These are phyloP conservation scores for Chloromyia formosa DNA, from an alignment of 2,888 invertebrate genomes.

Conservation along the genomic window DNA sequence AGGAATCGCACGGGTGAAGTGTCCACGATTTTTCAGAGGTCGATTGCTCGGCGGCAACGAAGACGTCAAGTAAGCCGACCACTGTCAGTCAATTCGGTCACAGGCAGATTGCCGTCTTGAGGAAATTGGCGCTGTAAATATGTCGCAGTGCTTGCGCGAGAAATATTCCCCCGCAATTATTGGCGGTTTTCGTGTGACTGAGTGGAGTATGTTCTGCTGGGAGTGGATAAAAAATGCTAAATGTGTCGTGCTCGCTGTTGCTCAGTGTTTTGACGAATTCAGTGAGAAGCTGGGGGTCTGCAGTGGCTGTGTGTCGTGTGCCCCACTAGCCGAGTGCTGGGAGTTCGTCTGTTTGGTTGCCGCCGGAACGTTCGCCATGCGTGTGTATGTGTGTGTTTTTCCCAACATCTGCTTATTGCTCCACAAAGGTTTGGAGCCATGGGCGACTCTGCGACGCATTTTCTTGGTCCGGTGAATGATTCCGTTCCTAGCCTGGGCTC, in stretches of 20 bases:
- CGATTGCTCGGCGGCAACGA: not conserved
- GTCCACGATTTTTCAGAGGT: not conserved
- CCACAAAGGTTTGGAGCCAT: not conserved
- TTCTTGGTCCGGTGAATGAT: not conserved
- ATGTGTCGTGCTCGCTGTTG: not conserved
- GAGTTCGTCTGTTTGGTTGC: conserved; percentile 2
- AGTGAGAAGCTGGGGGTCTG: conserved; percentile 5
- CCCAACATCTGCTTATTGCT: conserved; percentile 1
- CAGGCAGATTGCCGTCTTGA: not conserved
- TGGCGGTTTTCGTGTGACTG: conserved; percentile 12
- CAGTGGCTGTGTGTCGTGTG: conserved; percentile 1
- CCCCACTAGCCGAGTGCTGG: conserved; percentile 7
- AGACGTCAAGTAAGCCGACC: not conserved
- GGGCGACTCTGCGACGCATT: conserved; percentile 27
- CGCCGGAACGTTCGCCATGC: not conserved
- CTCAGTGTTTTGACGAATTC: conserved; percentile 18
- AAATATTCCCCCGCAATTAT: conserved; percentile 5
- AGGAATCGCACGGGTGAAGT: no score
- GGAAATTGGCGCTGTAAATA: not conserved
- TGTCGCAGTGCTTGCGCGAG: conserved; percentile 3
- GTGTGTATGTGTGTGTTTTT: conserved; percentile 18
- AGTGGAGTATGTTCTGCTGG: not conserved
- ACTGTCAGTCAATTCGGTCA: not conserved
- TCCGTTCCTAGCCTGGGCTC: not conserved
- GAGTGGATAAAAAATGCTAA: conserved; percentile 5